A percentile compares a stretch with the other conserved stretches of the same genome.
Evolutionary conservation across 1,140 invertebrate genomes (phyloP).

Genomic region (Temnothorax longispinosus): DNA sequence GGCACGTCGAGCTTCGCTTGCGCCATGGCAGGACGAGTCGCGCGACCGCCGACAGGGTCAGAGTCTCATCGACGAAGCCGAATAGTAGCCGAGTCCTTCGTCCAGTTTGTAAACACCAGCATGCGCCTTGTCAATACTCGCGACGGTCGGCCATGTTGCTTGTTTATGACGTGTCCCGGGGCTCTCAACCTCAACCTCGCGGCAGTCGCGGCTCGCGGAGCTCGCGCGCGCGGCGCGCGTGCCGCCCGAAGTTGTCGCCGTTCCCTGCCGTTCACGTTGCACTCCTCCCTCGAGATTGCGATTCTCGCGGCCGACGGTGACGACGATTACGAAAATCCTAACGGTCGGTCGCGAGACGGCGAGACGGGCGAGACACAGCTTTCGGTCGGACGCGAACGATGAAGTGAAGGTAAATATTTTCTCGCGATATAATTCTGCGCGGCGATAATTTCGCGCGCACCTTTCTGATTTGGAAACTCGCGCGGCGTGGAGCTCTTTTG

Average conservation of each 20-base stretch:
- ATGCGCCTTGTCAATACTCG: slow-evolving; percentile 14
- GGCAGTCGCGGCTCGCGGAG: no score
- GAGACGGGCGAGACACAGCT: background rate
- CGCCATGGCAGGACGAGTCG: slow-evolving; percentile 60
- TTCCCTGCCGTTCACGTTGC: background rate
- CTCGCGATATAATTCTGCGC: no score
- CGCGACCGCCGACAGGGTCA: background rate
- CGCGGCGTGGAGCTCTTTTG: no score
- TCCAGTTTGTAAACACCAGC: slow-evolving; percentile 30
- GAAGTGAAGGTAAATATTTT: no score
- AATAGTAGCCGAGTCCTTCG: no score
- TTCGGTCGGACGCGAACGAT: background rate
- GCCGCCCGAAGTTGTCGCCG: background rate
- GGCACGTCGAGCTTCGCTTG: slow-evolving; percentile 68
- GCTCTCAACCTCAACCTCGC: slow-evolving; percentile 33
- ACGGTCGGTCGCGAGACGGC: background rate
- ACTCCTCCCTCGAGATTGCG: background rate
- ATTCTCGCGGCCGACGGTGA: background rate
- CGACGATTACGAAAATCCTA: background rate
- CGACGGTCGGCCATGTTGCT: slow-evolving; percentile 56
- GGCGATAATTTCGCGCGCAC: no score
- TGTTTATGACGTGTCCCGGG: slow-evolving; percentile 59
- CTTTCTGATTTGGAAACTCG: no score
- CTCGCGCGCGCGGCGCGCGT: no score
- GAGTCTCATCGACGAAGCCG: slow-evolving; percentile 14